Conservation (phyloP, 2,797 vertebrate genomes). For the Syngnathus rostellatus region DNA sequence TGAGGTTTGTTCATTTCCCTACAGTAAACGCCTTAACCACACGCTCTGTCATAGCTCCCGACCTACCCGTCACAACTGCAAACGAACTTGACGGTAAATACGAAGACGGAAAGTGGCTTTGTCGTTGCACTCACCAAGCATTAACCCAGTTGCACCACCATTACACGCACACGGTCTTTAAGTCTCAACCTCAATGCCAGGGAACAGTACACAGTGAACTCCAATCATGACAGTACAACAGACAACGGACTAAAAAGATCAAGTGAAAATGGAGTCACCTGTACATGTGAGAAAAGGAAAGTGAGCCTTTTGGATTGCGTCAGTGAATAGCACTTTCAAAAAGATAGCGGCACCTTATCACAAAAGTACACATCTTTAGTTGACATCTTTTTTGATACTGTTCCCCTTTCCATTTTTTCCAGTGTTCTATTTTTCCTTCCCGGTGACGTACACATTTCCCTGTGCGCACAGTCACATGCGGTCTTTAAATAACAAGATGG, state of each 20-base stretch:
- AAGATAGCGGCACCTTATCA: background rate
- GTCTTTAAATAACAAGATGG: background rate
- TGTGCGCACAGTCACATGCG: slow-evolving; percentile 3
- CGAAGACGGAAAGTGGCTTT: slow-evolving; percentile 7
- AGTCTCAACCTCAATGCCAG: slow-evolving; percentile 11
- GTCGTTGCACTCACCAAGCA: slow-evolving; percentile 2
- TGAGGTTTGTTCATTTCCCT: background rate
- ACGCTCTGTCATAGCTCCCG: background rate
- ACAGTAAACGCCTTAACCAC: background rate
- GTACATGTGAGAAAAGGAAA: background rate
- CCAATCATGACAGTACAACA: slow-evolving; percentile 9
- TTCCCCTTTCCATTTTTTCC: background rate
- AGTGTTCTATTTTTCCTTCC: slow-evolving; percentile 26
- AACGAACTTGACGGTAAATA: background rate
- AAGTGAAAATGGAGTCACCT: background rate
- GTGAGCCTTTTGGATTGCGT: background rate
- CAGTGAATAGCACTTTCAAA: background rate
- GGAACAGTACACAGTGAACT: slow-evolving; percentile 3
- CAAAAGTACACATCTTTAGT: background rate
- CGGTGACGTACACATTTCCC: slow-evolving; percentile 4
- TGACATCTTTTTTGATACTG: background rate
- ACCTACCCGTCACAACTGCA: slow-evolving; percentile 1
- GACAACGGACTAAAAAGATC: slow-evolving; percentile 4
- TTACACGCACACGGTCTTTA: slow-evolving; percentile 3
- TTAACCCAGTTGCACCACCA: slow-evolving; percentile 3